Percentiles rank a stretch among this genome's conserved stretches.
Evolutionary conservation across 1,140 invertebrate species (phyloP).

Genomic region (Caenorhabditis elegans): WBcel235 BX284605.5:13353501-13354000

Average conservation of each 20-base stretch:
- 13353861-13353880: constrained; percentile 49
- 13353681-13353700: neutral
- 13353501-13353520: neutral
- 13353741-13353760: no score
- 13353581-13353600: no score
- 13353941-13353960: constrained; percentile 53
- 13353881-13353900: constrained; percentile 44
- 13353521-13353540: no score
- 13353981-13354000: constrained; percentile 39
- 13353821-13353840: constrained; percentile 16
- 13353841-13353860: constrained; percentile 46
- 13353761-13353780: no score
- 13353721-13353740: neutral
- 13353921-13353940: constrained; percentile 53
- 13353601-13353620: neutral
- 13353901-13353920: constrained; percentile 50
- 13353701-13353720: neutral
- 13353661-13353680: neutral
- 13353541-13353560: no score
- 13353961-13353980: constrained; percentile 51
- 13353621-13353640: neutral
- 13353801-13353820: neutral
- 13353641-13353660: neutral
- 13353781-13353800: no score
- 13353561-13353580: no score